Base-by-base conservation (phyloP, 2,888 invertebrate genomes). In the Phragmatobia fuliginosa region DNA sequence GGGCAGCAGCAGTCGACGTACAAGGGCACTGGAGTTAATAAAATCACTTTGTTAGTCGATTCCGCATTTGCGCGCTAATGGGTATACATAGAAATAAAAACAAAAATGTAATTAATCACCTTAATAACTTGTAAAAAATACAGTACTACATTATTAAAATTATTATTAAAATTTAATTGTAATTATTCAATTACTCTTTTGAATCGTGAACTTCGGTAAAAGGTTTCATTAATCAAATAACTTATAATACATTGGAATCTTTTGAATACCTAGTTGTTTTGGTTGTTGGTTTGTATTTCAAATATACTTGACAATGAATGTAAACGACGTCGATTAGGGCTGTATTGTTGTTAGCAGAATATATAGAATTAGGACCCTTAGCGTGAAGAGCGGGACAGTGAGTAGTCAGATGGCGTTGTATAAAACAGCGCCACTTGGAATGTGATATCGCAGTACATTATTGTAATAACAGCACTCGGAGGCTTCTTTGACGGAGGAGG, bases 391-490 rank as follows among this genome's bases (percentile, higher is more conserved):
- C 62, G 59, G 71, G 77, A 66, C 67, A 75, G 72, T 66, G 77
- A 67, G 72, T 70, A 65, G 76, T 77, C 74, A 38, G 58, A 38
- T 73, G 75, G 32, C 75, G 77, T 66, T 79, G 80, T 82, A 78
- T 84, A 85, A 88, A 88, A 85, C 85, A 77, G 66, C 81, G 77
- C 85, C 87, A 84, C 90, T 90, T 88, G 84, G 89, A 88, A 89
- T 88, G 89, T 85, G 91, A 90, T 92, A 92, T 90, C 88, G 87
- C 87, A 88, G 90, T 91, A 92, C 92, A 92, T 93, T 93, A 93
- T 94, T 93, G 90, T 92, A 92, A 94, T 94, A 94, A 94, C 91
- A 90, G 88, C 87, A 92, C 92, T 91, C 89, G 83, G 86, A 83
- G 85, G 88, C 88, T 92, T 90, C 94, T 94, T 93, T 94, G 94